Evolutionary conservation across 2,113 vertebrate genomes (phyloP), one percentile per base, ranked within the genome.

Genomic region (Centrocercus urophasianus): DNA sequence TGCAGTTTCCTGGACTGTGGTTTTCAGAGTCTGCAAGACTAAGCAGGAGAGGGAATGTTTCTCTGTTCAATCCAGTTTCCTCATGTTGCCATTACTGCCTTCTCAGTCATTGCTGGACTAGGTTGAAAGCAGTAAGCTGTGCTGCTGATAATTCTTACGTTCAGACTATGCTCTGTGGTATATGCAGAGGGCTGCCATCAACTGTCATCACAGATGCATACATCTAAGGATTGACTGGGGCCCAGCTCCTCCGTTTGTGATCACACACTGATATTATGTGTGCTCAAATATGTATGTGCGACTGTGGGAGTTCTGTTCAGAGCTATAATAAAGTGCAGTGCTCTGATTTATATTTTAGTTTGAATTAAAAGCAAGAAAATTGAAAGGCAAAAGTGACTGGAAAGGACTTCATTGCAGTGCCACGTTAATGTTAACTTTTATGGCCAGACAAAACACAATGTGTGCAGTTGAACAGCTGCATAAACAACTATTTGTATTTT

Each of bases 271-370:
- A 10, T 72, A 21, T 14, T 75, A 8, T 45, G 22, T 4, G 0
- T 22, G 20, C 36, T 89, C 11, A 64, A 36, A 54, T 77, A 48
- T 0, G 0, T 73, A 24, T 42, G 36, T 70, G 63, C 77, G 78
- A 14, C 78, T 76, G 86, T 87, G 64, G 76, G 89, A 83, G 66
- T 83, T 85, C 54, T 61, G 13, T 47, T 83, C 74, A 75, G 64
- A 61, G 73, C 73, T 93, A 61, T 89, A 86, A 86, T 82, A n/a
- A 86, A 59, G 63, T 84, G 74, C 54, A 45, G 42, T 50, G 63
- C 71, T 93, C 66, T 84, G 83, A 65, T 86, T 67, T 91, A 17
- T 86, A 27, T 74, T 88, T 88, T 74, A 67, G 73, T 60, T 79
- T 69, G 92, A 72, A 86, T 83, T 72, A 81, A 75, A 84, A 75